Percentiles rank a stretch among this genome's conserved stretches.
phyloP scores from a whole-genome alignment of 2,797 vertebrate genomes.

The Micrastur ruficollis region DNA sequence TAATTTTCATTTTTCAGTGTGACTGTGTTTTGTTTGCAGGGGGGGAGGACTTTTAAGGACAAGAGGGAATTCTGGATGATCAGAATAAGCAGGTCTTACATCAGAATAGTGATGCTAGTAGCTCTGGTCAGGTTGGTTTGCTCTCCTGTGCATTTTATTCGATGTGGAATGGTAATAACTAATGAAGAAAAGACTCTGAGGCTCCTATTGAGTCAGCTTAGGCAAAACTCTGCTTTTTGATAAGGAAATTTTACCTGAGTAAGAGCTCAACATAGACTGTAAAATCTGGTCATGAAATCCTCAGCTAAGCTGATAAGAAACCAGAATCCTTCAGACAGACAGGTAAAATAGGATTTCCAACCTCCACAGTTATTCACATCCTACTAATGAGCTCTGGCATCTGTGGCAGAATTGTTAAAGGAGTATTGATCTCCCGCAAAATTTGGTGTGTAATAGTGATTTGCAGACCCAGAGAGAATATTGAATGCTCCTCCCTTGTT shows the following conservation, averaged over 20 bases:
- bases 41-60: not conserved
- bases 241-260: conserved; percentile 26
- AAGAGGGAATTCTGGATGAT: not conserved
- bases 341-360: conserved; percentile 32
- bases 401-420: conserved; percentile 1
- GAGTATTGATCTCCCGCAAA: conserved; percentile 24
- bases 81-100: not conserved
- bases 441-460: not conserved
- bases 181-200: not conserved
- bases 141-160: not conserved
- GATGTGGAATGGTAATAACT: not conserved
- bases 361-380: conserved; percentile 10
- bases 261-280: not conserved
- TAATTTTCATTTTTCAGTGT: not conserved
- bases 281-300: conserved; percentile 39
- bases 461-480: not conserved
- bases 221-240: not conserved
- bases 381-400: conserved; percentile 14
- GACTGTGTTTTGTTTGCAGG: not conserved
- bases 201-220: not conserved
- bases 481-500: not conserved
- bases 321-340: conserved; percentile 48
- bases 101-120: not conserved
- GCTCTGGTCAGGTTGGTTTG: not conserved
- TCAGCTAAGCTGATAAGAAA: conserved; percentile 35